Conservation (phyloP, 2,797 vertebrate genomes). For the Myotis daubentonii region DNA sequence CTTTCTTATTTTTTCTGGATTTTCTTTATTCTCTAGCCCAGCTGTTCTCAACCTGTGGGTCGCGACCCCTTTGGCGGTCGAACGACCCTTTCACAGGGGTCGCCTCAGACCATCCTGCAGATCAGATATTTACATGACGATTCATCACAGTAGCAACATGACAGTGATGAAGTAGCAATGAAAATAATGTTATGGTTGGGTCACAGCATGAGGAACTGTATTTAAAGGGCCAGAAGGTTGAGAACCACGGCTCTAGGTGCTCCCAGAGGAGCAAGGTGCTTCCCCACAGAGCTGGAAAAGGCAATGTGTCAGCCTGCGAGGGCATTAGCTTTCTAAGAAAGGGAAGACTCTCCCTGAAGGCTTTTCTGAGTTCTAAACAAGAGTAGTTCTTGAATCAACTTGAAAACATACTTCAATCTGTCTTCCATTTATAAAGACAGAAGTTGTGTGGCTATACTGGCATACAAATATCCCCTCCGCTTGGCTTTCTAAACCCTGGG, state of each 20-base stretch:
- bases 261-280: background rate
- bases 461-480: background rate
- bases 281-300: background rate
- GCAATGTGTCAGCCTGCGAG: background rate
- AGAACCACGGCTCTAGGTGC: background rate
- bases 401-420: background rate
- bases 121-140: too few species aligned
- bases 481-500: background rate
- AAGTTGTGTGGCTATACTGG: background rate
- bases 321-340: background rate
- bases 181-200: too few species aligned
- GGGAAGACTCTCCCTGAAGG: background rate
- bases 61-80: too few species aligned
- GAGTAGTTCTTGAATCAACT: background rate
- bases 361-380: constrained; percentile 42
- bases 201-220: too few species aligned
- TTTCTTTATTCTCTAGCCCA: background rate
- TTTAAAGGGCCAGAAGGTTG: too few species aligned
- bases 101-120: too few species aligned
- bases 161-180: too few species aligned
- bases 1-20: background rate
- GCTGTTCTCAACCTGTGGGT: too few species aligned
- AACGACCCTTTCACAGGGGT: too few species aligned
- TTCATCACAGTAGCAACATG: too few species aligned
- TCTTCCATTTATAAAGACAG: constrained; percentile 41